Base-by-base conservation (phyloP, 2,113 vertebrate species). In the Urocitellus parryii region DNA sequence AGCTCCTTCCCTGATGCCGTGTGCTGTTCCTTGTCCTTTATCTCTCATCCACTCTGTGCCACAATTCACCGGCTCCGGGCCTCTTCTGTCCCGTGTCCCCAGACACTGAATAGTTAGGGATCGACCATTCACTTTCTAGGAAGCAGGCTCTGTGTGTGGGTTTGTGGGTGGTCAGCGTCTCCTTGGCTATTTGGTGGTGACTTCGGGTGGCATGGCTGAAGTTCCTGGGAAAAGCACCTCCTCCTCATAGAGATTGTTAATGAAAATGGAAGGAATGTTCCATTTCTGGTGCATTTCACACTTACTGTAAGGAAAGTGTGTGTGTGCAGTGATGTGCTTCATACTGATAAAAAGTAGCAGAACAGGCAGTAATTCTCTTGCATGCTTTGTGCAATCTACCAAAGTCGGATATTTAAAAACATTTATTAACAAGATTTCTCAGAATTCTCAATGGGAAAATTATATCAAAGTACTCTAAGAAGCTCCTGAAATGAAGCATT, bases 211-310 rank as follows among this genome's bases (percentile, higher is more conserved):
- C 63, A 42, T 8, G 56, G 68, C 29, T 80, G 16, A 63, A 80
- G 9, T 58, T 91, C 82, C 74, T 80, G 29, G 34, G 63, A 61
- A 96, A 82, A 96, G 82, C n/a, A 61, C 6, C 22, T 61, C 32
- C 84, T 87, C 34, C 42, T 56, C 79, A 8, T 73, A 51, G 51
- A 93, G 37, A 17, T 72, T n/a, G 65, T 86, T 95, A 76, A 67
- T 95, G 72, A 80, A 94, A 94, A 65, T 91, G 65, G 51, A 45
- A 93, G 65, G 65, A 45, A 63, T 27, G 61, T 90, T 85, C 87
- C 11, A 4, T 65, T 87, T 96, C 74, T 93, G 48, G 88, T 8
- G 67, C 56, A 32, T 95, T 97, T 90, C 16, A 42, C 67, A 74
- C 85, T 94, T 74, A 45, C 45, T 80, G 0, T n/a, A 68, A 85